Evolutionary conservation across 2,888 invertebrate species (phyloP), one percentile per base, ranked within the genome.

Genomic region (Cheilosia scutellata): DNA sequence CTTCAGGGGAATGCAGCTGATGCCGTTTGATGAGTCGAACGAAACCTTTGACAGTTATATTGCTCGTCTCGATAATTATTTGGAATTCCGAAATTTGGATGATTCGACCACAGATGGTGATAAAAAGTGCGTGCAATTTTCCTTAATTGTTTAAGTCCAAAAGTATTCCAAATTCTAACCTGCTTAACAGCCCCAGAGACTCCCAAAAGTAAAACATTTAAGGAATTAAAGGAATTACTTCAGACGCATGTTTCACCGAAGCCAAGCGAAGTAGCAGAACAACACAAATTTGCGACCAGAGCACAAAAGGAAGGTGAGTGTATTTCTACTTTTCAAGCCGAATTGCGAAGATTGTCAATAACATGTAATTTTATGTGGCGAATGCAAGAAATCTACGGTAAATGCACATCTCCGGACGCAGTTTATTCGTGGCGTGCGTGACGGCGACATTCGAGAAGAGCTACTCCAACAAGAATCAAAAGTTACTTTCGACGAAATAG

Each of bases 141-240:
- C 11, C 60, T 68, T 0, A 68, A 68, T 68, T 68, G 53, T 42
- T 37, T 68, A 25, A 42, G 55, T n/a, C 51, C 68, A 11, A 66
- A 66, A 13, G n/a, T 40, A 40, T 62, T 37, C 42, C 66, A 66
- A 29, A 40, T 47, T 1, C 31, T 66, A 27, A 49, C 66, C 1
- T 53, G 51, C 37, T 68, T 68, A 25, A 51, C 68, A 7, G 68
- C 55, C 25, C 66, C 68, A 4, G 53, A 68, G 40, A 53, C 40
- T 29, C 68, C 68, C 13, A 68, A 68, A 37, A 68, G 53, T 16
- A 68, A 55, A 27, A 53, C 16, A 53, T 62, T 42, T 42, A n/a
- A 62, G 29, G 68, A 49, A 5, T 55, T 55, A 55, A 68, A 31
- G 33, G 11, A 40, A 1, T 55, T 55, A 44, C 44, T 44, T 44